Percentiles rank a stretch among this genome's conserved stretches.
Conservation (phyloP, 2,888 invertebrate species). For the Plebejus anna region DNA sequence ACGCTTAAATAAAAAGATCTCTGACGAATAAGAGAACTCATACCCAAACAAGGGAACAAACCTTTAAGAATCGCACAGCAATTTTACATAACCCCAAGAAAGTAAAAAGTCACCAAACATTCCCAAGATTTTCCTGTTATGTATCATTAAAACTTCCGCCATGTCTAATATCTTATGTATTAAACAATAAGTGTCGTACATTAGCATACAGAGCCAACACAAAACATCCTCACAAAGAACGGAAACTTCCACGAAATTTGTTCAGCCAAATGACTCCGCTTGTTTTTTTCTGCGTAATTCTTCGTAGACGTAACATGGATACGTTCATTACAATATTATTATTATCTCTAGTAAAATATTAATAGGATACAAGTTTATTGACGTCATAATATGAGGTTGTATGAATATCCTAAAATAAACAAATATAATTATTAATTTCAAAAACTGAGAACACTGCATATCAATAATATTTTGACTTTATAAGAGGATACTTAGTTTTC, state of each 20-base stretch:
- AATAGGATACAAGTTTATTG: too few species aligned
- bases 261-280: constrained; percentile 77
- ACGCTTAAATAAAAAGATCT: neutral
- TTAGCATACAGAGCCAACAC: constrained; percentile 48
- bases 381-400: too few species aligned
- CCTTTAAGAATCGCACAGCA: too few species aligned
- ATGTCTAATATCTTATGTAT: too few species aligned
- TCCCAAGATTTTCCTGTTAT: neutral
- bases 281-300: constrained; percentile 74
- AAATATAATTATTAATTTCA: too few species aligned
- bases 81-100: neutral
- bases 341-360: neutral
- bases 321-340: constrained; percentile 33
- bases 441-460: too few species aligned
- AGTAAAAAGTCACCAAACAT: neutral
- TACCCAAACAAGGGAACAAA: neutral
- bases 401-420: too few species aligned
- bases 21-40: neutral
- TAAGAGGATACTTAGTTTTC: too few species aligned
- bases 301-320: constrained; percentile 51
- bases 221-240: constrained; percentile 60
- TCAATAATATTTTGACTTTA: too few species aligned
- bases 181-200: constrained; percentile 36
- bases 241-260: constrained; percentile 78
- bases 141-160: too few species aligned